A percentile compares a stretch with the other conserved stretches of the same genome.
Evolutionary conservation across 2,797 vertebrate genomes (phyloP).

Genomic region (Ataeniobius toweri): DNA sequence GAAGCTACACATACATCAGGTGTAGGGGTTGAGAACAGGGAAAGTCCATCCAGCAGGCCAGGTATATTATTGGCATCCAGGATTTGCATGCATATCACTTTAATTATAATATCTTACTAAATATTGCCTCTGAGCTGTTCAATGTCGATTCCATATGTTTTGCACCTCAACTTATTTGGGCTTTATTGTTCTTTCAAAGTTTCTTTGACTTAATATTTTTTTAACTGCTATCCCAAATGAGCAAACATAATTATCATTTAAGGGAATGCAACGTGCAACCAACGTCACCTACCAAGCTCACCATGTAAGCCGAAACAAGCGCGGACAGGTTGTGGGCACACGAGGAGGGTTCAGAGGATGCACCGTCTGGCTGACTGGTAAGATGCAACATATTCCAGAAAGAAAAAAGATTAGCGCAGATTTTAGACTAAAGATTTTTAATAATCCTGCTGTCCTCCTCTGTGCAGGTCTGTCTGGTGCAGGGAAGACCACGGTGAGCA

Average conservation of each 20-base stretch:
- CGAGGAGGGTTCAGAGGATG: slow-evolving; percentile 97
- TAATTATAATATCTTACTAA: background rate
- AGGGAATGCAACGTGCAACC: slow-evolving; percentile 97
- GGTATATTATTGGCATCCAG: background rate
- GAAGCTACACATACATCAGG: too few species aligned
- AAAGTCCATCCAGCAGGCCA: too few species aligned
- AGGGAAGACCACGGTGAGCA: slow-evolving; percentile 98
- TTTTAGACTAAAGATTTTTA: background rate
- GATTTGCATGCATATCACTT: background rate
- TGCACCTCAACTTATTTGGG: background rate
- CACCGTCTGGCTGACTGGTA: slow-evolving; percentile 98
- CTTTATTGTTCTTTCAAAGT: too few species aligned
- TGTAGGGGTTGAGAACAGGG: too few species aligned
- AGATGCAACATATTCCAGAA: background rate
- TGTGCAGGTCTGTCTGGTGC: slow-evolving; percentile 91
- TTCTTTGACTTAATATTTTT: background rate
- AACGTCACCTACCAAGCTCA: slow-evolving; percentile 99
- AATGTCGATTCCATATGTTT: background rate
- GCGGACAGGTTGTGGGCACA: slow-evolving; percentile 96
- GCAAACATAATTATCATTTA: slow-evolving; percentile 31
- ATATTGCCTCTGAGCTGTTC: background rate
- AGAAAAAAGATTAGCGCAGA: background rate
- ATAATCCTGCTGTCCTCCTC: slow-evolving; percentile 2
- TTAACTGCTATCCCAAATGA: background rate
- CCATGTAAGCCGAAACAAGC: slow-evolving; percentile 97